phyloP scores from a whole-genome alignment of 1,140 invertebrate genomes.

The Zeugodacus cucurbitae region DNA sequence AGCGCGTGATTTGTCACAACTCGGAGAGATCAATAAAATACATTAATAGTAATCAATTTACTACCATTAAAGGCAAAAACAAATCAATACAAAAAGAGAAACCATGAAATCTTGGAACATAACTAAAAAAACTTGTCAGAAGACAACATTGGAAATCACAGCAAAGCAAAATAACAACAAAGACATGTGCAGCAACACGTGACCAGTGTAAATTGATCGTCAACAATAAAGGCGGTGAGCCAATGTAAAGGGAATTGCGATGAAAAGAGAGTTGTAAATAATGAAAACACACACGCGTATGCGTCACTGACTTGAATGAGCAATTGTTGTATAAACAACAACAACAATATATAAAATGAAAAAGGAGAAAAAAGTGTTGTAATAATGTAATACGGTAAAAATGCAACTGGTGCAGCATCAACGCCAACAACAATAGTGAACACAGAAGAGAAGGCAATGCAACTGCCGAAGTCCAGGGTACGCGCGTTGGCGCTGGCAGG shows the following conservation, averaged over 20 bases:
- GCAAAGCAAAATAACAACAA: not conserved
- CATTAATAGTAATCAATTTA: not conserved
- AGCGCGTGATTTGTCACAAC: not conserved
- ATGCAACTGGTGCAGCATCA: constrained; percentile 28
- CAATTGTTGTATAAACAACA: constrained; percentile 28
- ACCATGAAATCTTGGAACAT: not conserved
- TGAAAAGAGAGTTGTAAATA: not conserved
- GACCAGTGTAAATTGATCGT: constrained; percentile 39
- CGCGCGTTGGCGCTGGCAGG: not conserved
- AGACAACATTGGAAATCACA: not conserved
- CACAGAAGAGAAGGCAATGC: not conserved
- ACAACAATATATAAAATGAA: not conserved
- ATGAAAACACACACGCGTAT: not conserved
- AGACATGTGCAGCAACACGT: constrained; percentile 27
- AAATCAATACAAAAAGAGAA: not conserved
- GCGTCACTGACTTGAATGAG: constrained; percentile 27
- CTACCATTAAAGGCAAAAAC: not conserved
- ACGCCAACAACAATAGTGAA: not conserved
- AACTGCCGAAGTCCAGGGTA: not conserved
- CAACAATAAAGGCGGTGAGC: not conserved
- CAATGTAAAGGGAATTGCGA: not conserved
- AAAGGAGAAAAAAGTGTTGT: not conserved
- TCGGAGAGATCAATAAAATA: not conserved
- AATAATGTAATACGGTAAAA: not conserved
- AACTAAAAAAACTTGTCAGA: too few species aligned